Evolutionary conservation across 2,113 vertebrate genomes (phyloP).

Genomic region (Pandion haliaetus): DNA sequence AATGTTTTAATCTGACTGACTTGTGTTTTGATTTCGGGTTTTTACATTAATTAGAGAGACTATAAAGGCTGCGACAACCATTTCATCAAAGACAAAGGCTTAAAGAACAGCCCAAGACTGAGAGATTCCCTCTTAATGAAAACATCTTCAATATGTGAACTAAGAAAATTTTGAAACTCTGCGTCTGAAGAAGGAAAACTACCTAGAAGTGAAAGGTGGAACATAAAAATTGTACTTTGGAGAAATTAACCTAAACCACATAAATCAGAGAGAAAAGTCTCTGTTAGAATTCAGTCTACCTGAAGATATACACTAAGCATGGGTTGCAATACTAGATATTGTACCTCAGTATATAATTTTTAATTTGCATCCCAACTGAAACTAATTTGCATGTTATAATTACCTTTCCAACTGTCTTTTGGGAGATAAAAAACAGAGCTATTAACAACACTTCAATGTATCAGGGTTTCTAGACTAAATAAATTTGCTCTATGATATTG

Average conservation of each 20-base stretch:
- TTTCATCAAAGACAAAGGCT: conserved; percentile 48
- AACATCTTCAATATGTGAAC: not conserved
- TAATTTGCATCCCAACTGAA: conserved; percentile 48
- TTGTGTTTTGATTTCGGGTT: conserved; percentile 16
- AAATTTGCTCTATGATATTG: conserved; percentile 53
- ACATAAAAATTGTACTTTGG: not conserved
- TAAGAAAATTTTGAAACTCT: not conserved
- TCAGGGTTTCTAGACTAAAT: conserved; percentile 53
- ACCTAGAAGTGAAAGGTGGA: not conserved
- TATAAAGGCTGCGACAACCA: not conserved
- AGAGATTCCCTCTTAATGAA: not conserved
- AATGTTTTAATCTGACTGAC: conserved; percentile 42
- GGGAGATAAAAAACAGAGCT: conserved; percentile 65
- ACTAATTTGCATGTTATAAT: conserved; percentile 74
- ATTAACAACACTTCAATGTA: conserved; percentile 61
- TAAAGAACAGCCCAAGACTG: not conserved
- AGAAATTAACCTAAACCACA: not conserved
- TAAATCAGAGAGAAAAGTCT: not conserved
- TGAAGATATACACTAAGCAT: not conserved
- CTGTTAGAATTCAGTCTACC: not conserved
- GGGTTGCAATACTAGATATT: not conserved
- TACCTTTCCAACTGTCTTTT: conserved; percentile 65
- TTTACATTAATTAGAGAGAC: conserved; percentile 42
- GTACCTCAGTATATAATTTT: conserved; percentile 30
- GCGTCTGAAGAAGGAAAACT: not conserved